Base-by-base conservation (phyloP, 2,113 vertebrate species). In the Gavialis gangeticus region DNA sequence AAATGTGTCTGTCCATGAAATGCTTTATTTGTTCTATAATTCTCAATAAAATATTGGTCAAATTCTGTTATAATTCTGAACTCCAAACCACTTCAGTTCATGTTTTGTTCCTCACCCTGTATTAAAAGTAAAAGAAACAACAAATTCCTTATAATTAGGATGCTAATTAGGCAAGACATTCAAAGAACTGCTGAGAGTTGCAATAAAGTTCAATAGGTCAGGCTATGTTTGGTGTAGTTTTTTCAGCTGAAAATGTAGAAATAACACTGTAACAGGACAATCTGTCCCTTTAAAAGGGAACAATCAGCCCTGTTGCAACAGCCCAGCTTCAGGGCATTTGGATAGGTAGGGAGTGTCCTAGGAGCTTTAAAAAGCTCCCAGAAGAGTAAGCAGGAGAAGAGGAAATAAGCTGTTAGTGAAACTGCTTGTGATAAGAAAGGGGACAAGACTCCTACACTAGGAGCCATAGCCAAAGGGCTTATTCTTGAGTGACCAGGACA, bases 1-100 rank as follows among this genome's bases (percentile, higher is more conserved):
- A 92, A 75, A 86, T 83, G 83, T 28, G 28, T 63, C 82, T 78
- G 54, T 79, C 67, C 60, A 54, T 82, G 88, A 85, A 94, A 91
- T 86, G 87, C 92, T 94, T 90, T 69, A 71, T 18, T 87, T 21
- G 34, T 86, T 85, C 59, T 75, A 80, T 79, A 57, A 76, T 95
- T 88, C 94, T 57, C 92, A 97, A 92, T 60, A 21, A 63, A 71
- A 67, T 90, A 92, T 87, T 91, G 58, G 64, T 86, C 83, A 80
- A 78, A 94, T n/a, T 89, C 84, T 92, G 54, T 79, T 94, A 75
- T 89, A 95, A 88, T 30, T 77, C 89, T 94, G 78, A 58, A 93
- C 69, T 63, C 87, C 59, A 85, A 88, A 87, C 34, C 19, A 73
- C 88, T 91, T 79, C 10, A 79, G 30, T 84, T 83, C 60, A 54